Conservation (phyloP, 2,113 vertebrate genomes). For the Willisornis vidua region DNA sequence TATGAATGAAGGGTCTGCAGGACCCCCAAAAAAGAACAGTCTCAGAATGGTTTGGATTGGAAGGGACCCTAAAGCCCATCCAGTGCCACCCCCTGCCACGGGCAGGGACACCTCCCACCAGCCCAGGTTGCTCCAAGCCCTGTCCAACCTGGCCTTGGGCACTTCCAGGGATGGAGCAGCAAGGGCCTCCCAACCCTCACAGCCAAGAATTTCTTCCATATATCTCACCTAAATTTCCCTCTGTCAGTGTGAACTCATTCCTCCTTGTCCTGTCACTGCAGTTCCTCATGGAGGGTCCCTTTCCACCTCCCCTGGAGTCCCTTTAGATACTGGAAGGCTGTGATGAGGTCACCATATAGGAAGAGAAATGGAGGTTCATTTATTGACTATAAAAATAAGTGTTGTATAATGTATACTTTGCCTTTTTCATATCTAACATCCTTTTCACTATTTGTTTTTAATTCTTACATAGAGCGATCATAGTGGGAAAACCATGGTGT, state of each 20-base stretch:
- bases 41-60: not conserved
- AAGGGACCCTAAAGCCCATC: accelerated
- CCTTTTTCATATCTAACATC: not conserved
- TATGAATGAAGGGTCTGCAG: not conserved
- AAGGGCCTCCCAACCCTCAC: not conserved
- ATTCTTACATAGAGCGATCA: not conserved
- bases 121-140: not conserved
- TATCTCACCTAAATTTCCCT: too few species aligned
- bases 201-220: not conserved
- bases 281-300: not conserved
- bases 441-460: not conserved
- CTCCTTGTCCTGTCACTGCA: not conserved
- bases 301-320: not conserved
- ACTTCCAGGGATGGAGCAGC: not conserved
- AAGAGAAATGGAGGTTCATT: not conserved
- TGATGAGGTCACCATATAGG: not conserved
- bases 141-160: not conserved
- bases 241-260: not conserved
- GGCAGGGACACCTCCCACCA: not conserved
- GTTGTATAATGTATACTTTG: not conserved
- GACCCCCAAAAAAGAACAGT: too few species aligned
- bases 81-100: not conserved
- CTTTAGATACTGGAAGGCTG: not conserved
- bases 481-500: not conserved
- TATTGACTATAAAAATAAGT: not conserved